Evolutionary conservation across 2,113 vertebrate genomes (phyloP), one percentile per base, ranked within the genome.

Genomic region (Nettapus auritus): DNA sequence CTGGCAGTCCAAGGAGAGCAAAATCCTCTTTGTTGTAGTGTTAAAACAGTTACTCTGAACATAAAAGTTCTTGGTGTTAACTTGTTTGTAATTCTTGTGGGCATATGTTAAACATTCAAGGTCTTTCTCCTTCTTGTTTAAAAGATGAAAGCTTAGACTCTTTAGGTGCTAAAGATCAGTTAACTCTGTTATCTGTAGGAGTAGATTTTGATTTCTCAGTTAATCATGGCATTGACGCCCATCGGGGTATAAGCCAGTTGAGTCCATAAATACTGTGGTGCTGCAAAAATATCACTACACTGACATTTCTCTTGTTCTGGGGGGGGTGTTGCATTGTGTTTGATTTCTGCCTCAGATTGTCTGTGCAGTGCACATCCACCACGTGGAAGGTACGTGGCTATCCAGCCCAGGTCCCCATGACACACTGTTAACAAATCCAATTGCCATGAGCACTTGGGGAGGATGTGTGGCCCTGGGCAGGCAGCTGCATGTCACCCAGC

Each of bases 401-500:
- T 1, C 6, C 56, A 36, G 56, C 66, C 28, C 1, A 0, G 6
- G 18, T 55, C 89, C 69, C 78, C 2, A 1, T 3, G 4, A n/a
- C 11, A 1, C 0, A 2, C 60, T 0, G 0, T 5, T 59, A 12
- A 67, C 25, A 36, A 79, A 52, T 20, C 53, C 67, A 52, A 19
- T 25, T 34, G 36, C 34, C n/a, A 34, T 36, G 34, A 62, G 60
- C 60, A 0, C 48, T 44, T 3, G 2, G 5, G 13, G 31, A 70
- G 33, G 33, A 84, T 1, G 2, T 44, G 52, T 20, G 0, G 0
- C n/a, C 33, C 0, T 2, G 31, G 71, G 12, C 46, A 67, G 75
- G 50, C 29, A 26, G 26, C 81, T 75, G 75, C 44, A 3, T 4
- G 64, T 4, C 3, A 62, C 50, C 23, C 64, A 81, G 55, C 31